Conservation (phyloP, 2,888 invertebrate genomes). For the Drosophila maculinotata region DNA sequence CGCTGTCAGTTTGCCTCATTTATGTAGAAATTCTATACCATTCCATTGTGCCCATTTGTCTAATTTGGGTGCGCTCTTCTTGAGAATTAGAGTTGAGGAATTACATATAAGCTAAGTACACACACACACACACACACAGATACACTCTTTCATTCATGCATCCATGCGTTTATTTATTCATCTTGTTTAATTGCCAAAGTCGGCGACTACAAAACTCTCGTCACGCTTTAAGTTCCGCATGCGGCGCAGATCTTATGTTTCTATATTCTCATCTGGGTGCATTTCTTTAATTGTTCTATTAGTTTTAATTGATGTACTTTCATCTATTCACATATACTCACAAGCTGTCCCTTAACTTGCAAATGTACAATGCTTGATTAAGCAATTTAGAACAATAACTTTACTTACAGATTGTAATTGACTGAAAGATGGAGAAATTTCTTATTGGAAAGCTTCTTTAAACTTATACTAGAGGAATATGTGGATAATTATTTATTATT, state of each 20-base stretch:
- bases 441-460: neutral
- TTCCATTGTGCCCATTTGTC: constrained; percentile 63
- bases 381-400: constrained; percentile 38
- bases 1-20: constrained; percentile 31
- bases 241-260: constrained; percentile 36
- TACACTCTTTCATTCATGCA: constrained; percentile 32
- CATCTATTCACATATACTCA: constrained; percentile 27
- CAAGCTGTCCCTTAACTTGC: constrained; percentile 42
- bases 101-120: constrained; percentile 52
- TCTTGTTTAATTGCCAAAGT: constrained; percentile 73
- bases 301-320: constrained; percentile 74
- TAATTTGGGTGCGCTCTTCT: constrained; percentile 69
- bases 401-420: constrained; percentile 15
- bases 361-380: constrained; percentile 59
- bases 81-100: constrained; percentile 77
- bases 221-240: constrained; percentile 65
- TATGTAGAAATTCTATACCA: constrained; percentile 49
- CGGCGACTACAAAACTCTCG: constrained; percentile 67
- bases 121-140: constrained; percentile 13
- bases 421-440: constrained; percentile 2
- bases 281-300: constrained; percentile 78
- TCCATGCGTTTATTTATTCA: constrained; percentile 67
- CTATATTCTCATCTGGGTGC: constrained; percentile 49
- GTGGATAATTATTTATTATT: too few species aligned
- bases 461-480: neutral